These are phyloP conservation scores for Scaptomyza polygonia DNA, from an alignment of 2,888 invertebrate species.

Conservation along the genomic window DNA sequence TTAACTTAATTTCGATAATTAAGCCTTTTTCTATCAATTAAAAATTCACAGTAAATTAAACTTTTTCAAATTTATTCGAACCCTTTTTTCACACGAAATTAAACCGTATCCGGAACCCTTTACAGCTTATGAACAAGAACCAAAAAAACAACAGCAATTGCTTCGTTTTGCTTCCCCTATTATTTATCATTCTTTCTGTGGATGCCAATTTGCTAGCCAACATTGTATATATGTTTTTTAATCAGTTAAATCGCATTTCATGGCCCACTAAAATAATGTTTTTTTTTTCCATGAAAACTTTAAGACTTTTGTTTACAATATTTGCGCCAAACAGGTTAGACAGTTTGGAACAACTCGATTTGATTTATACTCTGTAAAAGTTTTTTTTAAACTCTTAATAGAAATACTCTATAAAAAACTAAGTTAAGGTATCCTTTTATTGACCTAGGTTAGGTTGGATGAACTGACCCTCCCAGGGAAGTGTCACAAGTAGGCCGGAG, in stretches of 20 bases:
- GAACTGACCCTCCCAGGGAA: too few species aligned
- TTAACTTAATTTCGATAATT: too few species aligned
- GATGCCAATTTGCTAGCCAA: not conserved
- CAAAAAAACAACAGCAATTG: not conserved
- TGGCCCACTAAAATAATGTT: constrained; percentile 3
- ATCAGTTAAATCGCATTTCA: constrained; percentile 22
- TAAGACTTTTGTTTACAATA: constrained; percentile 47
- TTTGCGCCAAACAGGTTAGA: constrained; percentile 43
- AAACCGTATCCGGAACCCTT: not conserved
- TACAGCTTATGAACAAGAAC: not conserved
- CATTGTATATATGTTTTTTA: not conserved
- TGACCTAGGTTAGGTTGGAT: too few species aligned
- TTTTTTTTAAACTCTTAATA: not conserved
- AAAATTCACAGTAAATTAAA: not conserved
- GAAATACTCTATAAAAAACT: not conserved
- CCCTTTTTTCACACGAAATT: not conserved
- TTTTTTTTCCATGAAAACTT: constrained; percentile 19
- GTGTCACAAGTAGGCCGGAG: too few species aligned
- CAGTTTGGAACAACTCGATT: not conserved
- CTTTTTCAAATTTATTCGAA: not conserved
- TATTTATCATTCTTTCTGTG: not conserved
- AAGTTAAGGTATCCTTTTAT: too few species aligned
- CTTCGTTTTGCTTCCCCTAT: not conserved
- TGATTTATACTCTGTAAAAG: constrained; percentile 10
- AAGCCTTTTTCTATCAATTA: too few species aligned